Evolutionary conservation across 2,888 invertebrate genomes (phyloP), one percentile per base, ranked within the genome.

Genomic region (Mesorhabditis spiculigera): DNA sequence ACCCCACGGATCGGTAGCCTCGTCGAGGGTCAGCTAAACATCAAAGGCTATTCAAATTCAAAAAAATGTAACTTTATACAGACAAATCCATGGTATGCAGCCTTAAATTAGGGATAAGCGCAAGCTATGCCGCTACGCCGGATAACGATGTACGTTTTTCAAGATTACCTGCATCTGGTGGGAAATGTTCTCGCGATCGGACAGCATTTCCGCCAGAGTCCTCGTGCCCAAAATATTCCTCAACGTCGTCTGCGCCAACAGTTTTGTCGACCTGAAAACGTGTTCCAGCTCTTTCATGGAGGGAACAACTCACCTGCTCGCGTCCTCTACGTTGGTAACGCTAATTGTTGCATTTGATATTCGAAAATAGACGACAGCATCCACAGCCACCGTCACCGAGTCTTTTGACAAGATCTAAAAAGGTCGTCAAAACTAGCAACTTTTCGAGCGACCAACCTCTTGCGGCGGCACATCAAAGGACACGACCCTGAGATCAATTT

Each of bases 381-480:
- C 96, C 66, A 97, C 96, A 4, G 94, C 94, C 4, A 97, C 95
- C 0, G 96, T 97, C 70, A 97, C 96, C 70, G 94, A 94, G 88
- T 97, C 96, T 87, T 94, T 78, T 5, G 78, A 78, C 4, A 80
- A 73, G 69, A 80, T 78, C 72, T 75, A 61, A 50, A 50, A 1
- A n/a, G n/a, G 8, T 50, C 0, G 58, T 2, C 10, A 13, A 13
- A 50, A 50, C 10, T 13, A 50, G 58, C 10, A n/a, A 13, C n/a
- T 50, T 50, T 50, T 50, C n/a, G 58, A 50, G 58, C 1, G 58
- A 50, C 58, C 2, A 50, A 94, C 95, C 91, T 96, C 96, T 89
- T 97, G 96, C 0, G 96, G 96, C 66, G 96, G 95, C 66, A 96
- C 93, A 86, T 96, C 95, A 87, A 95, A 96, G 0, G 95, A 94